These are phyloP conservation scores for Hypothenemus hampei DNA, from an alignment of 1,140 invertebrate species.

Conservation along the genomic window DNA sequence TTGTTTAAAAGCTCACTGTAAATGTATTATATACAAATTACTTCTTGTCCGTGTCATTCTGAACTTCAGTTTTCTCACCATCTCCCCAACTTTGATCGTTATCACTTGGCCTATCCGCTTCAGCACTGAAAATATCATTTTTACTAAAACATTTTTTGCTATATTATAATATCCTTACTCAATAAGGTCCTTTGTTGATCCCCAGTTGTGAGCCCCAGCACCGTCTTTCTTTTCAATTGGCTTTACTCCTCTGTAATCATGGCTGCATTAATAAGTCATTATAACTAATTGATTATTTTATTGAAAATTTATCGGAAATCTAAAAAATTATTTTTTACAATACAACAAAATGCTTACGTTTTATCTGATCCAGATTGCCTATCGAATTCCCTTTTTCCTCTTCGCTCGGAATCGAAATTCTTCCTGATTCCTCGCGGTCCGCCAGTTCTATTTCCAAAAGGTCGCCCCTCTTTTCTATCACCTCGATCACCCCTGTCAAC, in stretches of 20 bases:
- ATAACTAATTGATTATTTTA: slow-evolving; percentile 17
- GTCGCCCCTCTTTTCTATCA: slow-evolving; percentile 46
- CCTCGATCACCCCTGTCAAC: slow-evolving; percentile 46
- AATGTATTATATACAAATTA: slow-evolving; percentile 21
- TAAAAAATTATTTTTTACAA: not conserved
- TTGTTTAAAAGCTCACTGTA: not conserved
- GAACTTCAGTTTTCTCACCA: slow-evolving; percentile 49
- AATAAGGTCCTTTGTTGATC: slow-evolving; percentile 85
- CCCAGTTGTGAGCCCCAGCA: slow-evolving; percentile 92
- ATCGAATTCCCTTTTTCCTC: slow-evolving; percentile 88
- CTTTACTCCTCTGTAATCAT: slow-evolving; percentile 78
- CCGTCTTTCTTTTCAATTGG: slow-evolving; percentile 91
- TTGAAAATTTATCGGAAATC: not conserved
- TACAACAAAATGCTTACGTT: slow-evolving; percentile 57
- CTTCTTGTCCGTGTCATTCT: slow-evolving; percentile 38
- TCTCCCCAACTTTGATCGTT: slow-evolving; percentile 43
- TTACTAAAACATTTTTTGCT: slow-evolving; percentile 5
- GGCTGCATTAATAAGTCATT: slow-evolving; percentile 46
- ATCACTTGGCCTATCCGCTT: slow-evolving; percentile 39
- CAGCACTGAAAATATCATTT: slow-evolving; percentile 26
- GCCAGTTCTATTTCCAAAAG: slow-evolving; percentile 45
- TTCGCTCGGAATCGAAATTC: slow-evolving; percentile 61
- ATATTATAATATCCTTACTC: no score
- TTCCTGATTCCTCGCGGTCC: slow-evolving; percentile 47
- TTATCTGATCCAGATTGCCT: slow-evolving; percentile 91